Evolutionary conservation across 2,113 vertebrate species (phyloP).

Genomic region (Toxostoma redivivum): DNA sequence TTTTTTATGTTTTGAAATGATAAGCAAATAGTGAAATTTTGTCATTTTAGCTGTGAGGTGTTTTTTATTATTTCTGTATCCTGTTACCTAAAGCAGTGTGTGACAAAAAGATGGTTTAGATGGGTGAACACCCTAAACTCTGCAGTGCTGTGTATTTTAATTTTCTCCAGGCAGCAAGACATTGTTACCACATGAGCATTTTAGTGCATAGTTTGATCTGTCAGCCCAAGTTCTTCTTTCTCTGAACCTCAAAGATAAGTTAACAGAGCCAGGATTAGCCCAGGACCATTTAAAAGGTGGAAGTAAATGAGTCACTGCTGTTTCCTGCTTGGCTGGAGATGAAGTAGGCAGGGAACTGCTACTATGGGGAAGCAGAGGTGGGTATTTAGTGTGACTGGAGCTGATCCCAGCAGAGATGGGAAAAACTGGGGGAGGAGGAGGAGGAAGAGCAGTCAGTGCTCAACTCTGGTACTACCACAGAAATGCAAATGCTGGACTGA

Average conservation of each 20-base stretch:
- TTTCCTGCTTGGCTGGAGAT: neutral
- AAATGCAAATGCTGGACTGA: neutral
- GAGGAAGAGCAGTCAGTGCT: neutral
- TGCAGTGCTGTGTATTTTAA: neutral
- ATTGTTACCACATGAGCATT: neutral
- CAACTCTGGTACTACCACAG: neutral
- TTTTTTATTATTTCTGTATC: neutral
- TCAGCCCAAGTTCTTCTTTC: neutral
- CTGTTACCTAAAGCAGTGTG: neutral
- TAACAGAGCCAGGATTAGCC: neutral
- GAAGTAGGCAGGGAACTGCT: neutral
- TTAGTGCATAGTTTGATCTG: neutral
- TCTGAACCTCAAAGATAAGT: neutral
- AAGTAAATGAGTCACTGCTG: neutral
- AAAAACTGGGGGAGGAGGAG: neutral
- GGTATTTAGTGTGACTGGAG: slow-evolving; percentile 7
- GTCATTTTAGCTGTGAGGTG: neutral
- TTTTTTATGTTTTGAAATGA: neutral
- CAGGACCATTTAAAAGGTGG: neutral
- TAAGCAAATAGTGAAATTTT: neutral
- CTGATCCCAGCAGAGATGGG: slow-evolving; percentile 16
- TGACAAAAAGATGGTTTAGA: neutral
- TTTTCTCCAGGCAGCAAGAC: neutral
- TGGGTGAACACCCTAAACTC: neutral
- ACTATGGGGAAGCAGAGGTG: neutral